Evolutionary conservation across 2,113 vertebrate species (phyloP), one percentile per base, ranked within the genome.

Genomic region (Oreamnos americanus): DNA sequence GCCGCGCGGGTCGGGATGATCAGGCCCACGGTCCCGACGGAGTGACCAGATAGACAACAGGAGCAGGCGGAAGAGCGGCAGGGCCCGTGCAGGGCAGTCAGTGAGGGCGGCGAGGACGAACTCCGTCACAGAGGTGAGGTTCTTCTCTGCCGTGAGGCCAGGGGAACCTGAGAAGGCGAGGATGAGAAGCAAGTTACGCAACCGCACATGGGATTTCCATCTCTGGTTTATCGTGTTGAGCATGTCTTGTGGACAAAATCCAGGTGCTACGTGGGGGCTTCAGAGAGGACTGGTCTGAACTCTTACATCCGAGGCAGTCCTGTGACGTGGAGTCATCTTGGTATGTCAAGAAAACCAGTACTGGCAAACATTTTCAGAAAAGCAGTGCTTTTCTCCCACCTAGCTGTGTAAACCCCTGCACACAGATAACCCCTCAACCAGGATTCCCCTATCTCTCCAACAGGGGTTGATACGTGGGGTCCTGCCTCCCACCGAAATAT

Each of bases 21-120:
- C 97, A 98, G 98, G 21, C 96, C 96, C 43, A 91, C 6, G 82
- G 98, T 97, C 49, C 98, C 78, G 76, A 6, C 21, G 97, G 45
- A 19, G 97, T 97, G 85, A 95, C 15, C 76, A 98, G 81, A 87
- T 96, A 98, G 21, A 97, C 91, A 8, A 19, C 1, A 98, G 90
- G 82, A 98, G 98, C 21, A 97, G 62, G 5, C 96, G 36, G 55
- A 98, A 98, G 30, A 97, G 97, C 47, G 89, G 93, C 2, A 51
- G 28, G 0, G n/a, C 71, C 86, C 82, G 1, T 21, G 93, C 92
- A 0, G 97, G 97, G 16, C 17, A 28, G 0, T 97, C 92, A 1
- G 92, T 89, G 94, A 97, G 98, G 0, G 96, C 98, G 1, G 67
- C 19, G 2, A 98, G 98, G 78, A 98, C 62, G n/a, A 97, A 96